Conservation (phyloP, 2,113 vertebrate species). For the Centropristis striata region DNA sequence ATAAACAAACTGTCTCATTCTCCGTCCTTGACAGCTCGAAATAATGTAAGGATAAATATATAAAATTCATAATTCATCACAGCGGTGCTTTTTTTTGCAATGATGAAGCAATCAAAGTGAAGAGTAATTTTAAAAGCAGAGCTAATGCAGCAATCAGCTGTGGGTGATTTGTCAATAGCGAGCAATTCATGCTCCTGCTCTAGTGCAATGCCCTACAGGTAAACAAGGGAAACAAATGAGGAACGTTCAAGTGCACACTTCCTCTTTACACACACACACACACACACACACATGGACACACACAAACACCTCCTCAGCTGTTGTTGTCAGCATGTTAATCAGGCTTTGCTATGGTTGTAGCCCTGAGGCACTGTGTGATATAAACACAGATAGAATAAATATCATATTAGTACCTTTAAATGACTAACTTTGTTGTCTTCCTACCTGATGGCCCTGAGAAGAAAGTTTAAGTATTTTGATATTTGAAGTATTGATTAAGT, state of each 20-base stretch:
- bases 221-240: constrained; percentile 74
- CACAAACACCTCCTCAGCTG: constrained; percentile 56
- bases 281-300: constrained; percentile 25
- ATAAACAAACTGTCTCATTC: constrained; percentile 22
- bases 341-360: constrained; percentile 70
- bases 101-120: constrained; percentile 62
- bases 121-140: constrained; percentile 60
- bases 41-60: constrained; percentile 40
- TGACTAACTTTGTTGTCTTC: constrained; percentile 80
- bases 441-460: constrained; percentile 69
- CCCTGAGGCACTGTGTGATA: constrained; percentile 75
- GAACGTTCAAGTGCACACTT: constrained; percentile 62
- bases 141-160: constrained; percentile 66
- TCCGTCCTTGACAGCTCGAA: constrained; percentile 39
- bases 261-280: constrained; percentile 35
- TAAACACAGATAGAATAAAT: constrained; percentile 82
- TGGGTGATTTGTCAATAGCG: constrained; percentile 70
- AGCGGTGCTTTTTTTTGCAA: constrained; percentile 6
- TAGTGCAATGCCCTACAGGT: constrained; percentile 69
- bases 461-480: too few relatives aligned
- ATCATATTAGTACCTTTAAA: constrained; percentile 80
- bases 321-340: constrained; percentile 80
- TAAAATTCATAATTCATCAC: constrained; percentile 43
- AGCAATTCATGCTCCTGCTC: constrained; percentile 58
- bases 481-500: too few relatives aligned